Percentiles rank a stretch among this genome's conserved stretches.
Conservation (phyloP, 2,113 vertebrate genomes). For the Gymnogyps californianus region DNA sequence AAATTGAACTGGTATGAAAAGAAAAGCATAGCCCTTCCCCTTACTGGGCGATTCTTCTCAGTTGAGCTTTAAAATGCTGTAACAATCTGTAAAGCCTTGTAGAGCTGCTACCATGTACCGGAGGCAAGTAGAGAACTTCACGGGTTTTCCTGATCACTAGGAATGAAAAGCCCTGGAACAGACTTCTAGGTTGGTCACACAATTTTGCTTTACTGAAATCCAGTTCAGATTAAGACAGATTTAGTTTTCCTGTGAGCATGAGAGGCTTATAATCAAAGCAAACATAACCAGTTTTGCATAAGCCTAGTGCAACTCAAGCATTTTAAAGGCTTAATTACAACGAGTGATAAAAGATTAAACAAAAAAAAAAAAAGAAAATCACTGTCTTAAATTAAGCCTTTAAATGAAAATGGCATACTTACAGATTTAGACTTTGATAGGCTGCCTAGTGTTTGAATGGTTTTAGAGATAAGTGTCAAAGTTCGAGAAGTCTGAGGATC, state of each 20-base stretch:
- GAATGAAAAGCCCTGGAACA: not conserved
- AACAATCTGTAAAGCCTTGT: not conserved
- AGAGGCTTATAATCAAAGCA: conserved; percentile 25
- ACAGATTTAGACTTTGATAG: conserved; percentile 98
- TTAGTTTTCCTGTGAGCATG: not conserved
- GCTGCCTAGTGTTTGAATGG: conserved; percentile 95
- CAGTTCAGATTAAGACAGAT: conserved; percentile 31
- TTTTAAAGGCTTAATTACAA: conserved; percentile 42
- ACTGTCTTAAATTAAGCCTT: conserved; percentile 3
- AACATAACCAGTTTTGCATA: not conserved
- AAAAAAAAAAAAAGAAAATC: not conserved
- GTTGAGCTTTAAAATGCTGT: not conserved
- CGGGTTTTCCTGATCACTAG: not conserved
- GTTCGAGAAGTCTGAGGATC: conserved; percentile 93
- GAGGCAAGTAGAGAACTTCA: not conserved
- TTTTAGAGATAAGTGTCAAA: conserved; percentile 96
- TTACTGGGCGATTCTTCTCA: not conserved
- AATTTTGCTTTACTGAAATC: not conserved
- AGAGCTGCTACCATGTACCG: not conserved
- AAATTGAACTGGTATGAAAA: not conserved
- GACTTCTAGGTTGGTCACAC: not conserved
- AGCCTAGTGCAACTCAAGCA: not conserved
- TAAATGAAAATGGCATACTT: conserved; percentile 61
- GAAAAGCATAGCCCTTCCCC: not conserved
- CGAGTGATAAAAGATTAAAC: not conserved